Conservation (phyloP, 2,888 invertebrate genomes). For the Aporophyla nigra region DNA sequence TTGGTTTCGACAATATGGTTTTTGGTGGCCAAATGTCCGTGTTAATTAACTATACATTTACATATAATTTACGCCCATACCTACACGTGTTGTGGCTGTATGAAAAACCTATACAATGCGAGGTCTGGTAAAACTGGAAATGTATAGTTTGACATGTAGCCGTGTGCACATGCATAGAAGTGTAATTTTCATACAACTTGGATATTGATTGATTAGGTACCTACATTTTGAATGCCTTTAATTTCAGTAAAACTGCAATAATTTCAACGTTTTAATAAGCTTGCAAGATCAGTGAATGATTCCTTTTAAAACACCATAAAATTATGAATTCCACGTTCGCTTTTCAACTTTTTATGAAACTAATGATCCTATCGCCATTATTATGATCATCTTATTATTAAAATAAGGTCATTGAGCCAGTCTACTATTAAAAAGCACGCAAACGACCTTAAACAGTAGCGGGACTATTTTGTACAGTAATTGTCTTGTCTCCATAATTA, state of each 20-base stretch:
- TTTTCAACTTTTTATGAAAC: slow-evolving; percentile 25
- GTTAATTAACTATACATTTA: neutral
- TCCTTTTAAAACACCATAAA: slow-evolving; percentile 2
- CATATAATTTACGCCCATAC: no score
- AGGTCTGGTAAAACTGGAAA: no score
- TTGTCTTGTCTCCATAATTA: slow-evolving; percentile 85
- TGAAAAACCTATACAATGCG: no score
- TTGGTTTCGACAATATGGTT: neutral
- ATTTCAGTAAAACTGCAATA: neutral
- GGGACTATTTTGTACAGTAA: slow-evolving; percentile 82
- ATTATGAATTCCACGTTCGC: slow-evolving; percentile 31
- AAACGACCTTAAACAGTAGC: slow-evolving; percentile 75
- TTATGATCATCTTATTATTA: slow-evolving; percentile 62
- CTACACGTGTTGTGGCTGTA: no score
- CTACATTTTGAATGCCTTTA: no score
- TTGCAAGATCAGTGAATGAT: neutral
- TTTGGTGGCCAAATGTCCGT: neutral
- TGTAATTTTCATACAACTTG: no score
- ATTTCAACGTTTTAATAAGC: neutral
- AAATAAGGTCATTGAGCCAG: slow-evolving; percentile 72
- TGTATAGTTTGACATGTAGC: no score
- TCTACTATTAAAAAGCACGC: slow-evolving; percentile 68
- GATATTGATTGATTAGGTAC: neutral
- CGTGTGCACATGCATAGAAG: no score
- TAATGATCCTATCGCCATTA: slow-evolving; percentile 25